These are phyloP conservation scores for Aurelia aurita DNA, from an alignment of 30 jellyfish, hydroid and myxozoan genomes.

Conservation along the genomic window DNA sequence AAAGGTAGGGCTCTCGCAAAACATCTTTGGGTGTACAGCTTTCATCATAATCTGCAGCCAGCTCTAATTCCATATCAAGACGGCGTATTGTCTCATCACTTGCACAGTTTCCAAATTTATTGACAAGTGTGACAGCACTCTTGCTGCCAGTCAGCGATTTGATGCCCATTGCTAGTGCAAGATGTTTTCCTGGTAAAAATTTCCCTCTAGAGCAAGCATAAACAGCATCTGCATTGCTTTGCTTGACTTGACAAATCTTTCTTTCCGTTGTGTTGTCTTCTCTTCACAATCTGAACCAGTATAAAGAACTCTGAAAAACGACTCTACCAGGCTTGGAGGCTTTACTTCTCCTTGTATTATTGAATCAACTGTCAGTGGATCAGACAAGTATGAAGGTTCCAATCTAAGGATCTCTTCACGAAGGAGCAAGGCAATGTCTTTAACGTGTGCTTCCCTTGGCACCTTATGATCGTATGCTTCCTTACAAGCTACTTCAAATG, in stretches of 20 bases:
- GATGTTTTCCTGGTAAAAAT: slow-evolving; percentile 16
- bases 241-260: slow-evolving; percentile 9
- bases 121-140: slow-evolving; percentile 1
- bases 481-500: too few relatives aligned
- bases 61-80: background rate
- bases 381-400: background rate
- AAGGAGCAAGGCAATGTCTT: too few relatives aligned
- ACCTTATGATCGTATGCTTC: too few relatives aligned
- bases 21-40: background rate
- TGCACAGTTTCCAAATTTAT: slow-evolving; percentile 7
- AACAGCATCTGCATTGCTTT: slow-evolving; percentile 14
- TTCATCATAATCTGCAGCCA: background rate
- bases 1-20: background rate
- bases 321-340: background rate
- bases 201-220: slow-evolving; percentile 6
- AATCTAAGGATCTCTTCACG: background rate
- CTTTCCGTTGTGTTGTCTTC: background rate
- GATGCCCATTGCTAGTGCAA: background rate
- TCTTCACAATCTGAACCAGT: background rate
- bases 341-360: background rate
- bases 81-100: background rate
- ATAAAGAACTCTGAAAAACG: background rate
- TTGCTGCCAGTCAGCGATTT: slow-evolving; percentile 12
- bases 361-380: slow-evolving; percentile 1
- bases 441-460: too few relatives aligned